Conservation (phyloP, 2,113 vertebrate species). For the Silurus glanis region DNA sequence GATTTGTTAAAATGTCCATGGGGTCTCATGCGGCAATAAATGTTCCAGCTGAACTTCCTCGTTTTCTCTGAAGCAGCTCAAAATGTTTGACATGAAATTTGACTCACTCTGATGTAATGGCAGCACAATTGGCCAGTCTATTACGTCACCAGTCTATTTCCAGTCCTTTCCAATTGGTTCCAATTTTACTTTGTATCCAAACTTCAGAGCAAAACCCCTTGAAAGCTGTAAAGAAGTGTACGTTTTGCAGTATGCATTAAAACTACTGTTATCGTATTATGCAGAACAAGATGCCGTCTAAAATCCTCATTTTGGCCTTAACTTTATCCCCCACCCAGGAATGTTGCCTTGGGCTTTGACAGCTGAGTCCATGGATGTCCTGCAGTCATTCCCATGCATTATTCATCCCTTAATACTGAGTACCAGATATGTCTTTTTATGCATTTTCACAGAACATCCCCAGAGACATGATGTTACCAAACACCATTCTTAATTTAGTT, state of each 20-base stretch:
- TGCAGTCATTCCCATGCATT: conserved; percentile 19
- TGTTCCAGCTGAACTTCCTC: background rate
- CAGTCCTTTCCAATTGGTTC: background rate
- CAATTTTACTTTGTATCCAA: conserved; percentile 19
- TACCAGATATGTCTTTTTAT: conserved; percentile 26
- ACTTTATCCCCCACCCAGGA: conserved; percentile 16
- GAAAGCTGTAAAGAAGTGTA: background rate
- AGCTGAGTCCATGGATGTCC: conserved; percentile 25
- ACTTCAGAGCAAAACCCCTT: background rate
- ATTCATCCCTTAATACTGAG: conserved; percentile 29
- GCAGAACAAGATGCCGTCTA: background rate
- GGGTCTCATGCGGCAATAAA: background rate
- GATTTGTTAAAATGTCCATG: conserved; percentile 5
- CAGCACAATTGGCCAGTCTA: background rate
- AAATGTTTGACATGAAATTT: conserved; percentile 21
- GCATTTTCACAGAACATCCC: conserved; percentile 3
- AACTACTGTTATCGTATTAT: background rate
- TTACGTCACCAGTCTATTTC: conserved; percentile 9
- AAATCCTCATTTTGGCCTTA: conserved; percentile 1
- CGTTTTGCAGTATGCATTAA: background rate
- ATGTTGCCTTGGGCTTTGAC: conserved; percentile 14
- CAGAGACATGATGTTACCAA: conserved; percentile 3
- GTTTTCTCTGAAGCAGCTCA: conserved; percentile 10
- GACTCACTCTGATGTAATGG: conserved; percentile 3
- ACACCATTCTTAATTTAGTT: conserved; percentile 12